These are phyloP conservation scores for Chaitophorus viminalis DNA, from an alignment of 2,888 invertebrate species.

Conservation along the genomic window DNA sequence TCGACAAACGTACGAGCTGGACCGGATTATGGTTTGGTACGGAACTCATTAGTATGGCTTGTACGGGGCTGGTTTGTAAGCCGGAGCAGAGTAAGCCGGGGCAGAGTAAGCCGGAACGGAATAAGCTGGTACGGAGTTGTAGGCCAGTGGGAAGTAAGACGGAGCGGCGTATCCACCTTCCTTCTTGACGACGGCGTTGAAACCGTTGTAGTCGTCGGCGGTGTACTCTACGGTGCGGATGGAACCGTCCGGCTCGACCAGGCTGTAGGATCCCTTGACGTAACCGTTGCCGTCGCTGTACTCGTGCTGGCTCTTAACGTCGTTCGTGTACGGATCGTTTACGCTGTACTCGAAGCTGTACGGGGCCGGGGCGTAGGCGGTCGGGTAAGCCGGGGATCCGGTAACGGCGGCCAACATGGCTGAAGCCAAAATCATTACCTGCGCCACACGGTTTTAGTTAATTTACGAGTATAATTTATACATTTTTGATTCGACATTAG, in stretches of 20 bases:
- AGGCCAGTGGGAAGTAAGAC: too few relatives aligned
- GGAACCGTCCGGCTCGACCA: constrained; percentile 42
- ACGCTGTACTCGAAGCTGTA: constrained; percentile 52
- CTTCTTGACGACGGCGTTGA: constrained; percentile 60
- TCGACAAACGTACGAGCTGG: too few relatives aligned
- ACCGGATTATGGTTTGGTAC: too few relatives aligned
- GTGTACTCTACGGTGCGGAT: constrained; percentile 53
- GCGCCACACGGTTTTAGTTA: too few relatives aligned
- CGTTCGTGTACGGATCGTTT: constrained; percentile 49
- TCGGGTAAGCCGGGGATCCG: constrained; percentile 58
- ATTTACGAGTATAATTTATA: too few relatives aligned
- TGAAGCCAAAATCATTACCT: constrained; percentile 36
- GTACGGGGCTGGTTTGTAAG: constrained; percentile 6
- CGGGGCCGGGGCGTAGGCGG: neutral
- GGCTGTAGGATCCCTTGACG: constrained; percentile 51
- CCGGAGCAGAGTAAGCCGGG: constrained; percentile 11
- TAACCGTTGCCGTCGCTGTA: constrained; percentile 46
- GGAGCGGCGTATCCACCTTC: constrained; percentile 24
- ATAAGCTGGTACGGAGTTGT: constrained; percentile 64
- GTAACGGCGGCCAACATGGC: constrained; percentile 26
- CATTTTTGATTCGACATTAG: too few relatives aligned
- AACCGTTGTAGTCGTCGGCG: constrained; percentile 56
- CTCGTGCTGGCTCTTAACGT: constrained; percentile 48
- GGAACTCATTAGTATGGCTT: too few relatives aligned
- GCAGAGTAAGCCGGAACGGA: constrained; percentile 60